Evolutionary conservation across 2,888 invertebrate genomes (phyloP).

Genomic region (Cerastoderma edule): DNA sequence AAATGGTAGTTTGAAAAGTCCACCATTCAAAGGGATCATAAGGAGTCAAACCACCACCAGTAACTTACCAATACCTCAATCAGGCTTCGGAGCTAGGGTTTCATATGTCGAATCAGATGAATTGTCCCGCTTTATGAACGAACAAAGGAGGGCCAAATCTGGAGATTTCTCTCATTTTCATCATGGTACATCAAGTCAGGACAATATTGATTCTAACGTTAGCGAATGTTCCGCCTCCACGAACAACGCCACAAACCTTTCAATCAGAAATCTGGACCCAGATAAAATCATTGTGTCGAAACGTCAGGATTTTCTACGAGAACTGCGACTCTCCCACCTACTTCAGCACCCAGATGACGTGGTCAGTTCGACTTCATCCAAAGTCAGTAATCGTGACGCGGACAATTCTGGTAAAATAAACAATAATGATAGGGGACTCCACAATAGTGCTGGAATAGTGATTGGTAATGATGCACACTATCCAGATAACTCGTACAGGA

Average conservation of each 20-base stretch:
- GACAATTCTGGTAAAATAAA: neutral
- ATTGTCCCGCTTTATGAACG: constrained; percentile 10
- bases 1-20: constrained; percentile 54
- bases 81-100: constrained; percentile 46
- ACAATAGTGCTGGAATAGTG: constrained; percentile 31
- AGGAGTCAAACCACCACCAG: constrained; percentile 29
- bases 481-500: constrained; percentile 46
- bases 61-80: constrained; percentile 19
- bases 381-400: constrained; percentile 18
- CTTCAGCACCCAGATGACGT: constrained; percentile 37
- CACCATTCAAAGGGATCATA: constrained; percentile 44
- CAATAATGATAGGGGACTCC: neutral
- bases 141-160: constrained; percentile 10
- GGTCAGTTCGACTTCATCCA: constrained; percentile 31
- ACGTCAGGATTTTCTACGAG: constrained; percentile 47
- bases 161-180: constrained; percentile 21
- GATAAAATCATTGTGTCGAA: constrained; percentile 53
- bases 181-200: constrained; percentile 23
- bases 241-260: constrained; percentile 22
- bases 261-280: constrained; percentile 35
- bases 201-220: constrained; percentile 32
- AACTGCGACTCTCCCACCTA: constrained; percentile 56
- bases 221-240: constrained; percentile 37
- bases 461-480: constrained; percentile 71
- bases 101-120: constrained; percentile 57